Evolutionary conservation across 1,140 invertebrate genomes (phyloP).

Genomic region (Temnothorax curvispinosus): DNA sequence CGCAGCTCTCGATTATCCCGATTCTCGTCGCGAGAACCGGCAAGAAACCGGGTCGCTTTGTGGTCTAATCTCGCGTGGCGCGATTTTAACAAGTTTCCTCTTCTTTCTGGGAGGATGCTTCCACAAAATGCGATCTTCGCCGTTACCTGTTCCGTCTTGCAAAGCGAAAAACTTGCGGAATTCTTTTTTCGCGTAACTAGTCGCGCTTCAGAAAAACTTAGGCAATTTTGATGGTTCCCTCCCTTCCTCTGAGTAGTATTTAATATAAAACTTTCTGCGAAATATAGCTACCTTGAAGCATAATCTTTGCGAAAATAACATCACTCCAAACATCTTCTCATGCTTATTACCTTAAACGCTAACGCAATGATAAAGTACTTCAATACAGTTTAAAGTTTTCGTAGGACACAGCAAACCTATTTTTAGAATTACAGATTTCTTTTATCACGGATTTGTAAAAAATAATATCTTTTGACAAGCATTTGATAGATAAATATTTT

Average conservation of each 20-base stretch:
- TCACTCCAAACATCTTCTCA: neutral
- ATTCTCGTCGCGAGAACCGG: constrained; percentile 36
- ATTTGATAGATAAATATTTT: neutral
- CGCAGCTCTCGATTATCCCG: constrained; percentile 49
- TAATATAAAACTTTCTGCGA: constrained; percentile 53
- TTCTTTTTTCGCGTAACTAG: constrained; percentile 20
- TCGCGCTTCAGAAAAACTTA: constrained; percentile 23
- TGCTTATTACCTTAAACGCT: neutral
- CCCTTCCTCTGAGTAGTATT: neutral
- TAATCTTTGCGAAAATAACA: neutral
- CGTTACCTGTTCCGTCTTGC: constrained; percentile 3
- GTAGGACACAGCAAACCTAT: neutral
- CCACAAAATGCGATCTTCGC: constrained; percentile 13
- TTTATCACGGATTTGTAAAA: neutral
- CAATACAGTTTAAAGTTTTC: neutral
- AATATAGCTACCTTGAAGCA: neutral
- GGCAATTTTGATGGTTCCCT: constrained; percentile 32
- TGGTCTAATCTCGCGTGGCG: constrained; percentile 48
- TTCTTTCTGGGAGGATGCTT: constrained; percentile 7
- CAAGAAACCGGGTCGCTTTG: constrained; percentile 34
- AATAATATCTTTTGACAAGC: neutral
- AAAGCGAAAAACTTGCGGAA: constrained; percentile 24
- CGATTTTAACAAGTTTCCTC: constrained; percentile 54
- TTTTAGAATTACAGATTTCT: neutral
- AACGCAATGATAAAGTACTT: neutral